Evolutionary conservation across 2,113 vertebrate genomes (phyloP), one percentile per base, ranked within the genome.

Genomic region (Protobothrops mucrosquamatus): DNA sequence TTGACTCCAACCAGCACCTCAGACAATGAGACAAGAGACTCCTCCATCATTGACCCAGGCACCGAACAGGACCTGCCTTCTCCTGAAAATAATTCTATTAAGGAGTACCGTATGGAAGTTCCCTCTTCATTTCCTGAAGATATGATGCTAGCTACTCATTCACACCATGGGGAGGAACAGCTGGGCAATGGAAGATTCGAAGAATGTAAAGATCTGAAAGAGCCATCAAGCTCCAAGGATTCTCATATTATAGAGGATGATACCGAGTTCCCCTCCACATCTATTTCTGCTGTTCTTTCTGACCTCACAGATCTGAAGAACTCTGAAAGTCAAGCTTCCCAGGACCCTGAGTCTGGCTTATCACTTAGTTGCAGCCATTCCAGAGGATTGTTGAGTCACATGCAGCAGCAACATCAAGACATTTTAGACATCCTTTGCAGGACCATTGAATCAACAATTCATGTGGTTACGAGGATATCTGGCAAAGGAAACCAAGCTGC

Each of bases 21-120:
- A 0, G 99, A 99, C 97, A 99, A 99, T 0, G 99, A 99, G 97
- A 99, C 99, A 0, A 98, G 99, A 87, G 99, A 99, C 98, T 99
- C 99, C 1, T 99, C 99, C 0, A 98, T 99, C 93, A 99, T 99
- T n/a, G 99, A 99, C 93, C 99, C 99, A 0, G 99, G 99, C 91
- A 99, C 99, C 0, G 99, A 99, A 95, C 99, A 99, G 96, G 99
- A 99, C 92, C 98, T 98, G 89, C 99, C 99, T 92, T 98, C 99
- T 24, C 99, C 99, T 0, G 98, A 98, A 93, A 98, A 96, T 85
- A 93, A 95, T 90, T 98, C 98, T 52, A 95, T 98, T 57, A 98
- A 99, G 92, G 99, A 98, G 97, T 98, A 98, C 96, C 98, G 99
- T 97, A 98, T 99, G 98, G 99, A 99, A 87, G 97, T 97, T 20